These are phyloP conservation scores for Macropodus opercularis DNA, from an alignment of 2,797 vertebrate genomes.

Conservation along the genomic window DNA sequence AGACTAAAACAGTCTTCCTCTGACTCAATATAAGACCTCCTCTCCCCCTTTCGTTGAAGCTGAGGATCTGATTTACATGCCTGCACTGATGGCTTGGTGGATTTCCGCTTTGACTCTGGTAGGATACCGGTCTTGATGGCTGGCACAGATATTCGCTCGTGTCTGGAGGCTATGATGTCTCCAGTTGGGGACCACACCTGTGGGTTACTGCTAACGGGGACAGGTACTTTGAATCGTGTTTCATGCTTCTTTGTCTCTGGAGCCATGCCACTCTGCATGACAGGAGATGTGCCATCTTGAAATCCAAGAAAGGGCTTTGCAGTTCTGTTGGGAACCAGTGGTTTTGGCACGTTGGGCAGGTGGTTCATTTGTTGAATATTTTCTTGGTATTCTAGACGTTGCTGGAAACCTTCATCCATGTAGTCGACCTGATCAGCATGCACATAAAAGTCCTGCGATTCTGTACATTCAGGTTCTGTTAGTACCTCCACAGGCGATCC, in stretches of 20 bases:
- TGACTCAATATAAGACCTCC: conserved; percentile 86
- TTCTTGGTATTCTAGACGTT: conserved; percentile 61
- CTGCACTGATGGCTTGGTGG: conserved; percentile 77
- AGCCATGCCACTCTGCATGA: conserved; percentile 70
- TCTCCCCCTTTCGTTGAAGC: conserved; percentile 85
- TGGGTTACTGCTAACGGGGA: conserved; percentile 70
- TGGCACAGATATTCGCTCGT: conserved; percentile 94
- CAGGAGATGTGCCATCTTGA: conserved; percentile 72
- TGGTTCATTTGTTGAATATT: conserved; percentile 65
- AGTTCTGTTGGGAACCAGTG: conserved; percentile 86
- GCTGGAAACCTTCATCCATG: conserved; percentile 67
- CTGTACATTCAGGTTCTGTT: conserved; percentile 42
- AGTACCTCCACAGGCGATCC: conserved; percentile 70
- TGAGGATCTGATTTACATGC: conserved; percentile 80
- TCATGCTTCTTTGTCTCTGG: conserved; percentile 81
- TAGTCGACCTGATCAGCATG: conserved; percentile 68
- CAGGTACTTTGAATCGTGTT: conserved; percentile 81
- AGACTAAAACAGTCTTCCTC: conserved; percentile 98
- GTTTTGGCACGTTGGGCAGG: conserved; percentile 72
- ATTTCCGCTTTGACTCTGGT: conserved; percentile 89
- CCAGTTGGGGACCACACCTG: conserved; percentile 85
- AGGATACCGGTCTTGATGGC: conserved; percentile 91
- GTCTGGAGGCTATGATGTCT: conserved; percentile 93
- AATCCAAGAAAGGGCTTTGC: conserved; percentile 89
- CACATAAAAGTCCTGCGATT: conserved; percentile 41